Conservation (phyloP, 2,797 vertebrate species). For the Glyptemys insculpta region DNA sequence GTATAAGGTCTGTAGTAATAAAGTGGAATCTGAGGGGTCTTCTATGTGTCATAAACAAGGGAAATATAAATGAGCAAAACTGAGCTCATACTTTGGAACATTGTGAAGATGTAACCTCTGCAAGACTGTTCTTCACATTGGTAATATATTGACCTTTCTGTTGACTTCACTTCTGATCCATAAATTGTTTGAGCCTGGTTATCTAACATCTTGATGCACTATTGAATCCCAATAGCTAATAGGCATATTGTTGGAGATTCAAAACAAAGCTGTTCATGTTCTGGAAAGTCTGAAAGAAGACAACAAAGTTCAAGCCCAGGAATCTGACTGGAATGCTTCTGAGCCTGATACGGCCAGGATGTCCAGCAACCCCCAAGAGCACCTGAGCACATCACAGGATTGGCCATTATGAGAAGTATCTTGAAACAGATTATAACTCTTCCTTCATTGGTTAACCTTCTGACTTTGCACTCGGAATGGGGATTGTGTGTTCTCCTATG, state of each 20-base stretch:
- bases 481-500: background rate
- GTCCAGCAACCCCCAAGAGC: background rate
- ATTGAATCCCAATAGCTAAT: too few species aligned
- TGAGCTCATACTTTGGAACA: too few species aligned
- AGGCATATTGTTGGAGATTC: background rate
- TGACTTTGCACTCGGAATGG: accelerated
- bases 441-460: background rate
- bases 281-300: background rate
- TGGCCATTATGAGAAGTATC: background rate
- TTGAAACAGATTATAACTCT: background rate
- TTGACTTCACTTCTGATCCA: too few species aligned
- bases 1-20: too few species aligned
- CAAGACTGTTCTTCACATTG: too few species aligned
- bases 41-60: too few species aligned
- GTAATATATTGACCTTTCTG: too few species aligned
- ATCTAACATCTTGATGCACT: too few species aligned
- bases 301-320: background rate
- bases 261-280: background rate
- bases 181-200: too few species aligned
- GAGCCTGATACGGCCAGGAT: accelerated
- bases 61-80: too few species aligned
- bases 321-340: background rate
- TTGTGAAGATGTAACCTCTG: too few species aligned
- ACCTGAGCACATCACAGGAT: background rate
- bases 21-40: too few species aligned